phyloP scores from a whole-genome alignment of 2,888 invertebrate genomes.

The Willowsia nigromaculata region DNA sequence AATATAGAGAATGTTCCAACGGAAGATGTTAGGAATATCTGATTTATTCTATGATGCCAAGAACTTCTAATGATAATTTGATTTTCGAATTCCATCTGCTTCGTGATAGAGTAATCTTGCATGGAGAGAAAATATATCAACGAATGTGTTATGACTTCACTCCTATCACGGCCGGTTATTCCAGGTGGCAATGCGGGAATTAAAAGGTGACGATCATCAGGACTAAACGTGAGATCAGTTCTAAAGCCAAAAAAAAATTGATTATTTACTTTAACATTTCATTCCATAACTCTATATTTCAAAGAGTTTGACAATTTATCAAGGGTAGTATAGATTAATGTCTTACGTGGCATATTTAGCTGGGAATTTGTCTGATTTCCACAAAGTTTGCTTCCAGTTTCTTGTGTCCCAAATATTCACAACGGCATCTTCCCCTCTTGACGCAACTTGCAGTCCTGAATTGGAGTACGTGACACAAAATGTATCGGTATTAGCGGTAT shows the following conservation, averaged over 20 bases:
- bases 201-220: constrained; percentile 86
- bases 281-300: neutral
- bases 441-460: constrained; percentile 88
- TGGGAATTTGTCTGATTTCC: constrained; percentile 84
- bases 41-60: constrained; percentile 99
- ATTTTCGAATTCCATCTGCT: constrained; percentile 79
- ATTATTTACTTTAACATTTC: neutral
- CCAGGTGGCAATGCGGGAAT: constrained; percentile 77
- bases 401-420: constrained; percentile 97
- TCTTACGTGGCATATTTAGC: constrained; percentile 86
- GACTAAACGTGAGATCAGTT: constrained; percentile 89
- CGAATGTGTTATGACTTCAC: constrained; percentile 73
- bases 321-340: neutral
- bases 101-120: constrained; percentile 69
- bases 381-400: constrained; percentile 88
- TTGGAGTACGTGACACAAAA: constrained; percentile 94
- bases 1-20: constrained; percentile 94
- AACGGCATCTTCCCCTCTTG: constrained; percentile 94
- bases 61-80: constrained; percentile 88
- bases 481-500: constrained; percentile 89
- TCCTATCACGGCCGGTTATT: constrained; percentile 71
- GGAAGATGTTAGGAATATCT: constrained; percentile 94
- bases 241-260: constrained; percentile 79
- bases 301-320: too few relatives aligned
- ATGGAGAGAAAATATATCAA: constrained; percentile 73